Base-by-base conservation (phyloP, 1,140 invertebrate genomes). In the Trichonephila inaurata region DNA sequence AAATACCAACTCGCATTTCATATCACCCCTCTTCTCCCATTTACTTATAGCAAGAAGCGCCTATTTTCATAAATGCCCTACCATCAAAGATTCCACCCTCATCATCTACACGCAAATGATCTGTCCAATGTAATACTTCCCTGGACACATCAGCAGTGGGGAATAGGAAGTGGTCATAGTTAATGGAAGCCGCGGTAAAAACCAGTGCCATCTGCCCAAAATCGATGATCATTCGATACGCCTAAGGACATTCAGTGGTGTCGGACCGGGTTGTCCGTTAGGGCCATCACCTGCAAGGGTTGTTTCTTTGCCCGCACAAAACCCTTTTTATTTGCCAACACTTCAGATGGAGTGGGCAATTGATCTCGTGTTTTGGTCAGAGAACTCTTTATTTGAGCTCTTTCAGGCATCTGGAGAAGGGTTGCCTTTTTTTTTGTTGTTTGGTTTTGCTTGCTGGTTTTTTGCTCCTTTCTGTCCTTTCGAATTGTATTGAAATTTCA, bases 201-300 rank as follows among this genome's bases (percentile, higher is more conserved):
- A 16, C 61, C 60, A 24, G 62, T 40, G 24, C 85, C 88, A 89
- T 89, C 88, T 89, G 88, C 44, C 88, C 19, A 12, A 10, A 89
- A 89, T 89, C 88, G 88, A 89, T 89, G 88, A 77, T 77, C 88
- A 89, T 89, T 77, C 88, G 88, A 89, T 89, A 89, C 88, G 88
- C 85, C n/a, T 77, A 77, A 77, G 69, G 33, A 40, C 33, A 88
- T 66, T 88, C 86, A 64, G 86, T 28, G 33, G 28, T 21, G 33
- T 85, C 82, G 40, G 58, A 85, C 44, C 82, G 72, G 28, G 28
- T 58, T 60, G 88, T 72, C 88, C 64, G 88, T 89, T 89, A 72
- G 66, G 33, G 18, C 66, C 69, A 89, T 77, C 88, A 69, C 88
- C 69, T 89, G 88, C 44, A 77, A 77, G 88, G 88, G 66, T 69